Evolutionary conservation across 1,140 invertebrate genomes (phyloP), one percentile per base, ranked within the genome.

Genomic region (Cotesia chilonis): DNA sequence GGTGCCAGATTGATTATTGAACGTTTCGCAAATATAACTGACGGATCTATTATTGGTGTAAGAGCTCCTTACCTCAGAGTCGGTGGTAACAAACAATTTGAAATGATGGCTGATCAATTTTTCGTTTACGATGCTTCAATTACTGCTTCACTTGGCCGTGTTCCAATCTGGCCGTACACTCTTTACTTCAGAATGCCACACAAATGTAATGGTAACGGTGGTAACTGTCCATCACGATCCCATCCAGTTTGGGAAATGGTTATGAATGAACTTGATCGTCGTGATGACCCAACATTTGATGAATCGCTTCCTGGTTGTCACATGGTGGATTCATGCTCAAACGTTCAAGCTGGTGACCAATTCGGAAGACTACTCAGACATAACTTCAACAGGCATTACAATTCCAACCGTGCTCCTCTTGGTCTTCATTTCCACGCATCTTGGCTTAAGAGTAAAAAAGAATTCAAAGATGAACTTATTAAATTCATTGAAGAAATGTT

Each of bases 171-270:
- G 96, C 96, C 96, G 0, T 98, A 97, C 89, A 98, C 96, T 2
- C 87, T 98, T 12, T 97, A 96, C 88, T 98, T 96, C 92, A 90
- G 94, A 37, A 97, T 97, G 94, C 95, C 96, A 0, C 95, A 97
- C 85, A 96, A 95, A 83, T 97, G 96, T 83, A 95, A 96, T 83
- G 95, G 95, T 74, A 97, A 96, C 83, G 94, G 94, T 12, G 93
- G 96, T 78, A 96, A 96, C 81, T 96, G 95, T 81, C 95, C 96
- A 20, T 95, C 94, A 37, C 89, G 94, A 79, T 95, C 93, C 74
- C 95, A 96, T 78, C 95, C 95, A 51, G 94, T 97, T 54, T 97
- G 95, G 95, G 95, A 97, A 87, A 96, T 97, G 91, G 95, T 97
- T 35, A 96, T 97, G 94, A 97, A 97, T 85, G 95, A 97, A 84